Conservation (phyloP, 53 echinoderm and acorn worm genomes). For the Mesocentrotus franciscanus region DNA sequence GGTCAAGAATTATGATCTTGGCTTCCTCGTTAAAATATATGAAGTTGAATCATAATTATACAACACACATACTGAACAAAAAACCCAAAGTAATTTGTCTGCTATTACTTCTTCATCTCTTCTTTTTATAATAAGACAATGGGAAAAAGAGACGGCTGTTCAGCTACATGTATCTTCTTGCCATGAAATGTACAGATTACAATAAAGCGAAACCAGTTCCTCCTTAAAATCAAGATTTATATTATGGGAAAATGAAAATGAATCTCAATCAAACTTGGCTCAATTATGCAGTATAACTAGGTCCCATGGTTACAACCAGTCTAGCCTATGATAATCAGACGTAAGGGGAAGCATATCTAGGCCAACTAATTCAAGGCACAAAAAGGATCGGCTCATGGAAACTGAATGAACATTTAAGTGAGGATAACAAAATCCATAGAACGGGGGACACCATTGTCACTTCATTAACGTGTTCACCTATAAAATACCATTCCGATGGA, state of each 20-base stretch:
- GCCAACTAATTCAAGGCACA: constrained; percentile 48
- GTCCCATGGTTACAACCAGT: not conserved
- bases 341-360: not conserved
- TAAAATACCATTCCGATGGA: not conserved
- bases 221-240: too few species aligned
- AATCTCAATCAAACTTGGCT: not conserved
- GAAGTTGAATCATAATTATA: too few species aligned
- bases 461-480: not conserved
- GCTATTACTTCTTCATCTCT: too few species aligned
- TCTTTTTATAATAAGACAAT: too few species aligned
- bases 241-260: not conserved
- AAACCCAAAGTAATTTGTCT: too few species aligned
- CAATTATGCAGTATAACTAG: constrained; percentile 5
- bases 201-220: too few species aligned
- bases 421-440: not conserved
- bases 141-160: too few species aligned
- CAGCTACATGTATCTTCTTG: too few species aligned
- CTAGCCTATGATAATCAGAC: not conserved
- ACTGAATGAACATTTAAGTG: not conserved
- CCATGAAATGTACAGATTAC: too few species aligned
- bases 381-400: not conserved
- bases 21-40: too few species aligned
- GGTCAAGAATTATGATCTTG: too few species aligned
- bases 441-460: not conserved
- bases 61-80: too few species aligned